Evolutionary conservation across 1,140 invertebrate species (phyloP), one percentile per base, ranked within the genome.

Genomic region (Drosophila pachea): DNA sequence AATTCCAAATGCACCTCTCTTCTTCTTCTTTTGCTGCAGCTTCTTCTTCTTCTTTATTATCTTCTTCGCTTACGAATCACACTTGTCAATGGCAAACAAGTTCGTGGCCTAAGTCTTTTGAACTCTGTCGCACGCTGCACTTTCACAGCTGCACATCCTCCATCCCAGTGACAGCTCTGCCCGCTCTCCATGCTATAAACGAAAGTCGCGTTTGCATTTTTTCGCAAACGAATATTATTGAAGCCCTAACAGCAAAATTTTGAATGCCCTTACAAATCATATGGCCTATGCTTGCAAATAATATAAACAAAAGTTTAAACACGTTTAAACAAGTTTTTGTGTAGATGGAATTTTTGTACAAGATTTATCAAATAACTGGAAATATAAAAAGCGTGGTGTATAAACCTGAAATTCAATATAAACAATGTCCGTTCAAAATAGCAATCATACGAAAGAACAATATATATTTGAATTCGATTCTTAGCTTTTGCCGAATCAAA

Each of bases 41-140:
- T 40, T 40, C 38, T 6, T 6, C 40, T 43, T 43, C 40, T 14
- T 43, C 40, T 42, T 12, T 7, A 9, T 9, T 11, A 49, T 71
- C 60, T 67, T 66, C 73, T 72, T 72, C 35, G 31, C 43, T 47
- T 36, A 16, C 32, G 12, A 83, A 82, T 78, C 78, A 73, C 78
- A 83, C 78, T 83, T 83, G 78, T 78, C 78, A 74, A 74, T 82
- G 78, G 72, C 47, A 65, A 83, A 83, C 79, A 38, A 76, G 79
- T 83, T 83, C 79, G 79, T 83, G 76, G 75, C 68, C 66, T 60
- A 63, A 83, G 79, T 84, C 79, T 83, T 78, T 83, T 83, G 78
- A 82, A 82, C 78, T 74, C 45, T 60, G 50, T 45, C 47, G 42
- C 66, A 47, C 29, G 49, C 59, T 73, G 70, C 70, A 76, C 74